These are phyloP conservation scores for Drosophila nigricruria DNA, from an alignment of 2,888 invertebrate species.

Conservation along the genomic window DNA sequence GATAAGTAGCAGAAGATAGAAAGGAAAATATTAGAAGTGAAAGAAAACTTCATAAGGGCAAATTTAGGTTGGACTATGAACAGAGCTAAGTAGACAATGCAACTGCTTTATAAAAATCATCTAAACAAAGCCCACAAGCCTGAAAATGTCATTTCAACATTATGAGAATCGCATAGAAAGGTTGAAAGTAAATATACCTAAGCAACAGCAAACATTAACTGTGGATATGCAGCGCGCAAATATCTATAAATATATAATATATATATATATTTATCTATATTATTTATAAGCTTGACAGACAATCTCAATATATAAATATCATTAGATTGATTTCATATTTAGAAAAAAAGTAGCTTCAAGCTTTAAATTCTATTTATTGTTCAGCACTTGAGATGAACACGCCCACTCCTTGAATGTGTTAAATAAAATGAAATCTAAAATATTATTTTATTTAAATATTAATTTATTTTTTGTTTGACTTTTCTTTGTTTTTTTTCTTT, in stretches of 20 bases:
- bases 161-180: constrained; percentile 6
- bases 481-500: neutral
- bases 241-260: neutral
- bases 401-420: neutral
- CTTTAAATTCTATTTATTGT: neutral
- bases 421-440: neutral
- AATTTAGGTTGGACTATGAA: neutral
- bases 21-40: neutral
- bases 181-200: neutral
- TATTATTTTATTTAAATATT: neutral
- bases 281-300: neutral
- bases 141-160: neutral
- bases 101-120: neutral
- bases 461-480: neutral
- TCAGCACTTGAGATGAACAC: neutral
- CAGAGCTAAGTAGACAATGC: neutral
- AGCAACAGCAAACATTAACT: neutral
- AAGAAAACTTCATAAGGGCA: neutral
- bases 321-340: neutral
- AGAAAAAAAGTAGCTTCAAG: neutral
- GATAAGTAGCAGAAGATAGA: too few relatives aligned
- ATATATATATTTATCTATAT: neutral
- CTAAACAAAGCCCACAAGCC: neutral
- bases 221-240: neutral
- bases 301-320: neutral